Conservation (phyloP, 2,888 invertebrate genomes). For the Zeuzera pyrina region DNA sequence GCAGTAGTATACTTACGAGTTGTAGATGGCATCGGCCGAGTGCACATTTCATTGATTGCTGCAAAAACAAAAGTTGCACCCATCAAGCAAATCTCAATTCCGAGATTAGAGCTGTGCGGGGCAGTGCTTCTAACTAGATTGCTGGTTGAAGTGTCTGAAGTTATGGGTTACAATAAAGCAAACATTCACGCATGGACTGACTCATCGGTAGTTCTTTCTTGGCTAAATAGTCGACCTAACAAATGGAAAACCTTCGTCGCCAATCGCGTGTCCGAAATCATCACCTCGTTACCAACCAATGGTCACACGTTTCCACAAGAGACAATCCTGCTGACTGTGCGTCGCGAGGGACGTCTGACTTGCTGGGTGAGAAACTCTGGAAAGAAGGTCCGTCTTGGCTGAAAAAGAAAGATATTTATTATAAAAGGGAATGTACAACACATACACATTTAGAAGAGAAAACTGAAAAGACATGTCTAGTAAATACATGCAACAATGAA, state of each 20-base stretch:
- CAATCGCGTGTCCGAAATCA: conserved; percentile 2
- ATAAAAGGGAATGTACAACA: too few species aligned
- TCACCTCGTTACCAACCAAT: conserved; percentile 3
- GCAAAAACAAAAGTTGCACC: conserved; percentile 6
- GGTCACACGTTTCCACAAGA: conserved; percentile 5
- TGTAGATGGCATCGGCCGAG: not conserved
- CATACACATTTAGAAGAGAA: conserved; percentile 3
- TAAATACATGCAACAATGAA: not conserved
- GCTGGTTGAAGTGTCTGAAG: conserved; percentile 1
- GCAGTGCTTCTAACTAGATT: conserved; percentile 2
- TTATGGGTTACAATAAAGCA: conserved; percentile 1
- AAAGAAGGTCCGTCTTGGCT: conserved; percentile 5
- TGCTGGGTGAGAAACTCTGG: conserved; percentile 3
- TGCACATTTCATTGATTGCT: conserved; percentile 7
- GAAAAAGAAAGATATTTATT: too few species aligned
- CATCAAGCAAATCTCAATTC: conserved; percentile 1
- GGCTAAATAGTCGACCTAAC: conserved; percentile 1
- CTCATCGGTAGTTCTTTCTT: conserved; percentile 4
- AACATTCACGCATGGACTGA: conserved; percentile 7
- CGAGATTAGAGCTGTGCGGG: conserved; percentile 2
- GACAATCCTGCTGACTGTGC: conserved; percentile 5
- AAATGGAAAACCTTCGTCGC: conserved; percentile 2
- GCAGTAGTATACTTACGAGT: conserved; percentile 2
- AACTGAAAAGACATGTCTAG: not conserved
- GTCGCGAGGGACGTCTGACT: conserved; percentile 2